Evolutionary conservation across 2,797 vertebrate genomes (phyloP).

Genomic region (Molossus alvarezi): DNA sequence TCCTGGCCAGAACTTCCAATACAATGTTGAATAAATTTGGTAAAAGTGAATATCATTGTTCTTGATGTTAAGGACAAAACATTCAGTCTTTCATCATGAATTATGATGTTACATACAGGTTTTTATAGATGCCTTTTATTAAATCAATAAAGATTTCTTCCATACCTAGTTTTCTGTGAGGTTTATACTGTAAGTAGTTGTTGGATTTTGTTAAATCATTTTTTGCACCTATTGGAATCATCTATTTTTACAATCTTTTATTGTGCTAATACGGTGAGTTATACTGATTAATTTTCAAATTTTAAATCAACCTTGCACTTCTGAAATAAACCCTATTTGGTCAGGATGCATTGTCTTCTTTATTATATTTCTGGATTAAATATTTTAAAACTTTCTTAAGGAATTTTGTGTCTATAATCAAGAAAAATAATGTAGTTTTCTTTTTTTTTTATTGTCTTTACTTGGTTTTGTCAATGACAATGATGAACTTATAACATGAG

Average conservation of each 20-base stretch:
- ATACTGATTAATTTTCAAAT: not conserved
- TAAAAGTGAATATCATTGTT: too few relatives aligned
- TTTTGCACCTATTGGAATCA: not conserved
- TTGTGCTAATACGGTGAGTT: not conserved
- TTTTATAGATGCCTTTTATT: not conserved
- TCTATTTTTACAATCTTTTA: not conserved
- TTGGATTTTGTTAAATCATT: not conserved
- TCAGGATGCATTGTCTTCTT: too few relatives aligned
- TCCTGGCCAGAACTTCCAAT: too few relatives aligned
- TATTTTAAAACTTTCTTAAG: too few relatives aligned
- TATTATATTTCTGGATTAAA: too few relatives aligned
- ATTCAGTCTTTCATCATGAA: too few relatives aligned
- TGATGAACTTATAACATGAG: not conserved
- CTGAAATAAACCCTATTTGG: too few relatives aligned
- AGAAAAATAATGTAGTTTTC: not conserved
- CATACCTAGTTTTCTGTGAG: not conserved
- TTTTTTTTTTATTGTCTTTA: not conserved
- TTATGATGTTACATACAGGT: not conserved
- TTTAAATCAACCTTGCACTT: too few relatives aligned
- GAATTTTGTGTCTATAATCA: too few relatives aligned
- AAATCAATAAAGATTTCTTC: not conserved
- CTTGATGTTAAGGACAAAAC: too few relatives aligned
- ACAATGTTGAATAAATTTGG: too few relatives aligned
- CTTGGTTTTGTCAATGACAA: not conserved
- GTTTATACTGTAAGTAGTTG: not conserved